Evolutionary conservation across 2,113 vertebrate species (phyloP), one percentile per base, ranked within the genome.

Genomic region (Orcinus orca): DNA sequence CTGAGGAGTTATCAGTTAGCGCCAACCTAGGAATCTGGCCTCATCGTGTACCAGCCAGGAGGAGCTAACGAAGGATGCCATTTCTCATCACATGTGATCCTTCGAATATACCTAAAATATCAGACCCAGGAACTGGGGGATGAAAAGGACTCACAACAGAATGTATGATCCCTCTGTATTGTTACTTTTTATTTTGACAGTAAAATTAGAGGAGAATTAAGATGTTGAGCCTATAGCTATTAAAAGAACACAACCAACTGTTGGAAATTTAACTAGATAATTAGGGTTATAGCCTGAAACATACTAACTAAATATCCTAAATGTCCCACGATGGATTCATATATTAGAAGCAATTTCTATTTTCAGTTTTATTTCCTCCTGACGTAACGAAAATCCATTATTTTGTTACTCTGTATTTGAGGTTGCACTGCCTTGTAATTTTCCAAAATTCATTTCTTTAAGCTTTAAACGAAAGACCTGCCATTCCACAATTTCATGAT

Each of bases 331-430:
- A 58, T 60, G 41, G 82, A 76, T 60, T 29, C 47, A 67, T 85
- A 31, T 77, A 67, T 93, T 82, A 91, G 70, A 81, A 93, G 55
- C 38, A 71, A 36, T 96, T 91, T 96, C 62, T 86, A 18, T 31
- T 67, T 97, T 65, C 79, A 50, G 67, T 88, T 95, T 91, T 93
- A 70, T 90, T 94, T 95, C 36, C 93, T 96, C 79, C 38, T 21
- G 36, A 44, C 14, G 15, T 65, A 92, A 50, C 13, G n/a, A 93
- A 95, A 93, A 71, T 93, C 12, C 20, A 5, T 63, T 55, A 70
- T 80, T 88, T 93, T 87, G 58, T 65, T 62, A 41, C 47, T 87
- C 50, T 29, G 21, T 38, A 44, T 41, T 62, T 65, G 63, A 92
- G 70, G 36, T 15, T 60, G 4, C 25, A 58, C 38, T 79, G 44